Conservation (phyloP, 2,888 invertebrate species). For the Eupithecia insigniata region DNA sequence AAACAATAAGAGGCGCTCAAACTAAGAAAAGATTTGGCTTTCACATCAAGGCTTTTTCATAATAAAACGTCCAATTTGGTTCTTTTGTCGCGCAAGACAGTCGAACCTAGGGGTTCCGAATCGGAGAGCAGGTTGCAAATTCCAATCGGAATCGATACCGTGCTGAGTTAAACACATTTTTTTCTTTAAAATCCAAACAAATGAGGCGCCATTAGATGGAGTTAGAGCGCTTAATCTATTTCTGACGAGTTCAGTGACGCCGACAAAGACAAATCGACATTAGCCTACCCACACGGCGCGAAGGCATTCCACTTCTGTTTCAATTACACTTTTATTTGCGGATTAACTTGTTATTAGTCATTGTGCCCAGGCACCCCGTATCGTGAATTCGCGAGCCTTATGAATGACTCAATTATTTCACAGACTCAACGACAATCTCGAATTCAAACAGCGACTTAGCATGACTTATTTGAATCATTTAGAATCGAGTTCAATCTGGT, state of each 20-base stretch:
- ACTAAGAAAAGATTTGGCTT: slow-evolving; percentile 64
- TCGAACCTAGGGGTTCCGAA: background rate
- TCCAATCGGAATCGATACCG: slow-evolving; percentile 78
- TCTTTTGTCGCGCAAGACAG: background rate
- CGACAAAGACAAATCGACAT: slow-evolving; percentile 84
- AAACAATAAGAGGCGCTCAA: slow-evolving; percentile 71
- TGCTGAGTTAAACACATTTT: slow-evolving; percentile 80
- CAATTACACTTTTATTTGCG: slow-evolving; percentile 85
- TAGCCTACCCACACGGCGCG: slow-evolving; percentile 83
- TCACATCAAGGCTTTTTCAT: background rate
- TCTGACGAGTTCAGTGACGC: slow-evolving; percentile 85
- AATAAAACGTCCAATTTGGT: background rate
- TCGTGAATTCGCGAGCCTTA: slow-evolving; percentile 72
- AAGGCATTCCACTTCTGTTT: slow-evolving; percentile 83
- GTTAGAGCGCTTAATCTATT: slow-evolving; percentile 85
- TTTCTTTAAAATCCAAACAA: slow-evolving; percentile 84
- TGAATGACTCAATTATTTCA: slow-evolving; percentile 83
- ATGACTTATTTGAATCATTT: slow-evolving; percentile 55
- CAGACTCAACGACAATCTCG: slow-evolving; percentile 63
- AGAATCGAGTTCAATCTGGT: slow-evolving; percentile 36
- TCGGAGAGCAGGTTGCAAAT: slow-evolving; percentile 45
- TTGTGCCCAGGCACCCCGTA: slow-evolving; percentile 74
- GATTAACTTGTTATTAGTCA: slow-evolving; percentile 85
- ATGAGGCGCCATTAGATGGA: slow-evolving; percentile 84
- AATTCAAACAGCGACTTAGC: slow-evolving; percentile 49